A percentile compares a stretch with the other conserved stretches of the same genome.
These are phyloP conservation scores for fruit fly (Drosophila melanogaster) DNA, from an alignment of 1,140 invertebrate species.

Conservation along the genomic window DNA sequence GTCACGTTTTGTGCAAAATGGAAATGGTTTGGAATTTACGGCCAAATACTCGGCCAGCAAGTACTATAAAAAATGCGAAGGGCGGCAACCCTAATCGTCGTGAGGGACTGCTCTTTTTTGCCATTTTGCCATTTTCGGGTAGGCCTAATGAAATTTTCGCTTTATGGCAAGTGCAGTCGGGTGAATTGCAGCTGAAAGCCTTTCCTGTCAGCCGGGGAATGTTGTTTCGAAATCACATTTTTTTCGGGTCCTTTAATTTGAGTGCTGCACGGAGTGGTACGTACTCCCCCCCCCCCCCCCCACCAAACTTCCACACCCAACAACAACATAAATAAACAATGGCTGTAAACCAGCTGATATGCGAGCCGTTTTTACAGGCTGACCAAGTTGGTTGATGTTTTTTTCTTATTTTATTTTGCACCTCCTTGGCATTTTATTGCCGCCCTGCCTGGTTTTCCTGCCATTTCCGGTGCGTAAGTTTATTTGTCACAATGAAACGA, in stretches of 20 bases:
- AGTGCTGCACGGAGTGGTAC: constrained; percentile 25
- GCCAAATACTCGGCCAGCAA: constrained; percentile 30
- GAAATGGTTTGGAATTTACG: constrained; percentile 65
- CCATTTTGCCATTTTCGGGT: neutral
- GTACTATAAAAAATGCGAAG: constrained; percentile 19
- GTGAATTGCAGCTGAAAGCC: constrained; percentile 62
- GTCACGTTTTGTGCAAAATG: constrained; percentile 67
- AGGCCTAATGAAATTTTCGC: constrained; percentile 62
- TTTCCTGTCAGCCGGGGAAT: constrained; percentile 16
- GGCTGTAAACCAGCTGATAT: constrained; percentile 46
- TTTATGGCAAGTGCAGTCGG: constrained; percentile 48
- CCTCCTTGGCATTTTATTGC: constrained; percentile 27
- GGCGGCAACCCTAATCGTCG: constrained; percentile 27
- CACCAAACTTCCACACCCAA: too few relatives aligned
- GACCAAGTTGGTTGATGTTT: constrained; percentile 16
- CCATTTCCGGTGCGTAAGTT: constrained; percentile 26
- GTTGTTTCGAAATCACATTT: constrained; percentile 32
- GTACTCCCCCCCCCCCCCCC: neutral
- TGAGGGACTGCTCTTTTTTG: constrained; percentile 43
- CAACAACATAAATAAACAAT: constrained; percentile 54
- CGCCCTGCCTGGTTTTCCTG: constrained; percentile 14
- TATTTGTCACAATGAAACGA: constrained; percentile 21
- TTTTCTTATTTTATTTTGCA: neutral
- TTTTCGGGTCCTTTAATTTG: constrained; percentile 44
- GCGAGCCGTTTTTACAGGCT: constrained; percentile 15